These are phyloP conservation scores for Acronicta aceris DNA, from an alignment of 2,888 invertebrate genomes.

Conservation along the genomic window DNA sequence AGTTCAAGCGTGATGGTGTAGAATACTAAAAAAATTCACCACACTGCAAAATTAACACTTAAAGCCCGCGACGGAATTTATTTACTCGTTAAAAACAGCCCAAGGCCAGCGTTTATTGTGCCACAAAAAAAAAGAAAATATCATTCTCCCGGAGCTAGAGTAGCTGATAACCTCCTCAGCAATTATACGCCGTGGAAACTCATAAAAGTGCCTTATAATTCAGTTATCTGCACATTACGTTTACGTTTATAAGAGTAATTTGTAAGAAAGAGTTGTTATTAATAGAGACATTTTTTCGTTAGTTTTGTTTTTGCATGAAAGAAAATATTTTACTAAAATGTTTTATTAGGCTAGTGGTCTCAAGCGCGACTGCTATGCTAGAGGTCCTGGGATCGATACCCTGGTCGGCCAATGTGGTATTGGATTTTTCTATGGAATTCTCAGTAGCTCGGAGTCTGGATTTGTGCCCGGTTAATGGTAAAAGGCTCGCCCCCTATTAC, in stretches of 20 bases:
- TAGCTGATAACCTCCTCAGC: slow-evolving; percentile 52
- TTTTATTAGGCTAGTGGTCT: too few relatives aligned
- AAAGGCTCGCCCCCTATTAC: too few relatives aligned
- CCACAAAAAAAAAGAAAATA: slow-evolving; percentile 50
- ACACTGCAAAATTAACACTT: slow-evolving; percentile 33
- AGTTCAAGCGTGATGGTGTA: too few relatives aligned
- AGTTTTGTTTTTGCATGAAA: too few relatives aligned
- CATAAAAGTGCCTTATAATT: slow-evolving; percentile 52
- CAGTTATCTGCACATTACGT: slow-evolving; percentile 42
- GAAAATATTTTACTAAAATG: too few relatives aligned
- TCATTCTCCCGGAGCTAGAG: slow-evolving; percentile 27
- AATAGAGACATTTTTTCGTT: too few relatives aligned
- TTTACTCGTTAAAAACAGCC: slow-evolving; percentile 48
- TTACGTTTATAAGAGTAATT: slow-evolving; percentile 29
- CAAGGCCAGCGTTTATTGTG: slow-evolving; percentile 51
- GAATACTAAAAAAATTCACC: background rate
- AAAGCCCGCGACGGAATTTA: slow-evolving; percentile 45
- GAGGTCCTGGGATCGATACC: too few relatives aligned
- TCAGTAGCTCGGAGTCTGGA: too few relatives aligned
- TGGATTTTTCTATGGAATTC: too few relatives aligned
- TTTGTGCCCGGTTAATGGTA: too few relatives aligned
- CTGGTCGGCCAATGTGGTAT: too few relatives aligned
- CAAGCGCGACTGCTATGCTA: too few relatives aligned
- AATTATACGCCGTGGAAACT: slow-evolving; percentile 49
- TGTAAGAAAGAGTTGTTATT: slow-evolving; percentile 31